These are phyloP conservation scores for Telmatochromis bifrenatus DNA, from an alignment of 2,113 vertebrate species.

Conservation along the genomic window DNA sequence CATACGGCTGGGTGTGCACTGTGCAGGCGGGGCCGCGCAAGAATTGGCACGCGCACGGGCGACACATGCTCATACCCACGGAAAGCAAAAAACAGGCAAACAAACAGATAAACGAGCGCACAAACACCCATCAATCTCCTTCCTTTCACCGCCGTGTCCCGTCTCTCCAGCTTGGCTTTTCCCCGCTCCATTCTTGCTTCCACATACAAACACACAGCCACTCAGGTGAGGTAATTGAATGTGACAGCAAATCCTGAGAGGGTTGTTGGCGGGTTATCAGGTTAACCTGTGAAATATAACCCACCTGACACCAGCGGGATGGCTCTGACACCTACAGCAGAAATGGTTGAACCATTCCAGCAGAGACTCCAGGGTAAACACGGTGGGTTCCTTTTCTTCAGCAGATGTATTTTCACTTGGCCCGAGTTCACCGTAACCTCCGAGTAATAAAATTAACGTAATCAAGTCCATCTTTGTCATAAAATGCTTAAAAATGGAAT, in stretches of 20 bases:
- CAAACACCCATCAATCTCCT: not conserved
- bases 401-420: not conserved
- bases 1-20: not conserved
- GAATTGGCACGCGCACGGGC: not conserved
- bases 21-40: not conserved
- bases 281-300: conserved; percentile 62
- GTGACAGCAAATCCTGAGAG: conserved; percentile 56
- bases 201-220: conserved; percentile 14
- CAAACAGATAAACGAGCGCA: not conserved
- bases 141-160: not conserved
- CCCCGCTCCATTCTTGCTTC: not conserved
- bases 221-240: conserved; percentile 45
- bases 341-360: conserved; percentile 29
- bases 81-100: not conserved
- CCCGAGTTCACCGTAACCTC: not conserved
- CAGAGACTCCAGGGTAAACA: conserved; percentile 13
- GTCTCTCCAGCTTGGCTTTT: not conserved
- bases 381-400: not conserved
- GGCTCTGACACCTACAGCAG: conserved; percentile 30
- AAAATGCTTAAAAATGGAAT: not conserved
- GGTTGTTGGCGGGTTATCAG: conserved; percentile 53
- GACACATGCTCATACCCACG: not conserved
- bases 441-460: not conserved
- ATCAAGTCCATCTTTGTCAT: not conserved
- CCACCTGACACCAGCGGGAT: conserved; percentile 47